A percentile compares a stretch with the other conserved stretches of the same genome.
phyloP scores from a whole-genome alignment of 2,888 invertebrate species.

The Gibbula magus region DNA sequence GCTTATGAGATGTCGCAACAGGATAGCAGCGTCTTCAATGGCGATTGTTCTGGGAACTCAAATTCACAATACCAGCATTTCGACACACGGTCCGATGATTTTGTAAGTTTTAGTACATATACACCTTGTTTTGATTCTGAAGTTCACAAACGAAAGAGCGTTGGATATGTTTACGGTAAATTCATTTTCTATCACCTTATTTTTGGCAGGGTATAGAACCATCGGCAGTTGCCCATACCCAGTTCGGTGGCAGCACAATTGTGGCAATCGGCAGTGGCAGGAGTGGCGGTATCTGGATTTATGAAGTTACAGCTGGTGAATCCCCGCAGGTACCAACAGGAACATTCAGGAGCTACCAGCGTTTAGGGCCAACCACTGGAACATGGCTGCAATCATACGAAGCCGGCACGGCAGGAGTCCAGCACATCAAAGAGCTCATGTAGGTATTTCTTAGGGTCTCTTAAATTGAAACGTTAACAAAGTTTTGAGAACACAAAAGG shows the following conservation, averaged over 20 bases:
- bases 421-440: neutral
- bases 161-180: neutral
- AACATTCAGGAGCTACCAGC: neutral
- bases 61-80: neutral
- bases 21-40: slow-evolving; percentile 48
- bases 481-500: too few species aligned
- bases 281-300: slow-evolving; percentile 1
- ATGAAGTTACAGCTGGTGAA: neutral
- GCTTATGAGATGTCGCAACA: slow-evolving; percentile 35
- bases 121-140: too few species aligned
- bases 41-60: slow-evolving; percentile 6
- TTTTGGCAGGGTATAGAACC: slow-evolving; percentile 6
- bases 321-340: neutral
- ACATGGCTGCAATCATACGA: neutral
- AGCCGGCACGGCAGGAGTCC: neutral
- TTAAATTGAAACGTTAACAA: neutral
- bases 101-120: neutral
- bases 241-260: neutral
- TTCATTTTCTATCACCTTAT: neutral
- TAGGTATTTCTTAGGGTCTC: neutral
- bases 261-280: neutral
- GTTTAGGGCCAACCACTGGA: neutral
- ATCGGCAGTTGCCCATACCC: neutral
- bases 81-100: neutral
- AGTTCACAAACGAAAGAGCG: too few species aligned